These are phyloP conservation scores for Champsocephalus esox DNA, from an alignment of 2,797 vertebrate species.

Conservation along the genomic window DNA sequence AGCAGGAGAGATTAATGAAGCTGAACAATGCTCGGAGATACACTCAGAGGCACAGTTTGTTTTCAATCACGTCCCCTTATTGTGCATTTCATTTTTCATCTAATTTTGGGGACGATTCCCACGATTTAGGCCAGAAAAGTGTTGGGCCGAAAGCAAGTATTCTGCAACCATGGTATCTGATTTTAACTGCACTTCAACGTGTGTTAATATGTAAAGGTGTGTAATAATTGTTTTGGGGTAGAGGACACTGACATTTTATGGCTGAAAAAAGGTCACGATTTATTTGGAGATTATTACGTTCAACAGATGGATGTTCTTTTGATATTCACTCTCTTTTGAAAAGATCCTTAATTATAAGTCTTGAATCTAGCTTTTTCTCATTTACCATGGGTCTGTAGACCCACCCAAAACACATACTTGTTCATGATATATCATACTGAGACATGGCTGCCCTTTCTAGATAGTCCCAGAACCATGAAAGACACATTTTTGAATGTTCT, in stretches of 20 bases:
- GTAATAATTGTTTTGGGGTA: not conserved
- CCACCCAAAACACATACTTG: not conserved
- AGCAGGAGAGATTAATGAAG: slow-evolving; percentile 48
- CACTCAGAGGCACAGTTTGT: slow-evolving; percentile 24
- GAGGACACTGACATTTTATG: not conserved
- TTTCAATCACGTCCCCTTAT: not conserved
- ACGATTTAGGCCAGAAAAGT: not conserved
- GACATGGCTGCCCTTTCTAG: not conserved
- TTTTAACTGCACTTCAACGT: not conserved
- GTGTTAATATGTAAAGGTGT: not conserved
- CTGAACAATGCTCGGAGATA: slow-evolving; percentile 31
- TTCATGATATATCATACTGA: not conserved
- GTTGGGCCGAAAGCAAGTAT: not conserved
- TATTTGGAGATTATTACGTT: not conserved
- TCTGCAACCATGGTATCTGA: not conserved
- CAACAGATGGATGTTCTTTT: not conserved
- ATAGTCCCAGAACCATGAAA: not conserved
- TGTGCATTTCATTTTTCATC: slow-evolving; percentile 1
- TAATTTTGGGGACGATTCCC: not conserved
- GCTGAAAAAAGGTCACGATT: not conserved
- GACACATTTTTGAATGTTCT: not conserved
- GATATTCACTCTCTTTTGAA: not conserved
- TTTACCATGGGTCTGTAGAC: not conserved
- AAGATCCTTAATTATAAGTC: not conserved
- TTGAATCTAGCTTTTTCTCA: not conserved